Conservation (phyloP, 1,140 invertebrate genomes). For the Trinorchestia longiramus region DNA sequence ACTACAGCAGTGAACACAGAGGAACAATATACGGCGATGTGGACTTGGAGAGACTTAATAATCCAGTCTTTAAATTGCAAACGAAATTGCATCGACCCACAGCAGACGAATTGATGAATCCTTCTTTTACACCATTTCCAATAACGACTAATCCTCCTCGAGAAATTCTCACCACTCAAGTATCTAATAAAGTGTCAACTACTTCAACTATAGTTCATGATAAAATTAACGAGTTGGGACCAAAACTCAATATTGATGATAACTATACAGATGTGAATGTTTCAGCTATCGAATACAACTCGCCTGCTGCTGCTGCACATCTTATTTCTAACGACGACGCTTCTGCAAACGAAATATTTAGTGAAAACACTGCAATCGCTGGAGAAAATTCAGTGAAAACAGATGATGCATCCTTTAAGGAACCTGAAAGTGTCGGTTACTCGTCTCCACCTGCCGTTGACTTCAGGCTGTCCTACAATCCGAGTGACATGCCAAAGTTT, state of each 20-base stretch:
- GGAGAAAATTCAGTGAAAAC: neutral
- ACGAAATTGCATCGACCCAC: constrained; percentile 56
- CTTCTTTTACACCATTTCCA: constrained; percentile 65
- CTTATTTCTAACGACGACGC: neutral
- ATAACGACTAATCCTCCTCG: constrained; percentile 65
- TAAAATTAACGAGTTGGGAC: neutral
- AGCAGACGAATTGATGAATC: constrained; percentile 59
- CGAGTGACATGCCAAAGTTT: constrained; percentile 55
- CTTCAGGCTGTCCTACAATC: constrained; percentile 61
- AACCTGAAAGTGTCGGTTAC: constrained; percentile 59
- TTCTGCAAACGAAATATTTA: neutral
- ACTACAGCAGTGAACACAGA: constrained; percentile 58
- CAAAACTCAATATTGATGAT: neutral
- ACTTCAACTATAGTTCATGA: neutral
- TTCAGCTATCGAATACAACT: neutral
- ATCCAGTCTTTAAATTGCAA: constrained; percentile 62
- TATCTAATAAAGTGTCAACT: neutral
- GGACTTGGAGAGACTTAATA: constrained; percentile 56
- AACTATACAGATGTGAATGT: neutral
- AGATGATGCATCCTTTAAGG: neutral
- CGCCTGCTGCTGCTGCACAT: neutral
- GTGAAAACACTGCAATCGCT: neutral
- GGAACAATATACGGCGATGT: constrained; percentile 56
- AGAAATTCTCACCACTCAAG: constrained; percentile 10
- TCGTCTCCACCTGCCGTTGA: constrained; percentile 62